Evolutionary conservation across 2,797 vertebrate genomes (phyloP).

Genomic region (Platyrinchus mystaceus): DNA sequence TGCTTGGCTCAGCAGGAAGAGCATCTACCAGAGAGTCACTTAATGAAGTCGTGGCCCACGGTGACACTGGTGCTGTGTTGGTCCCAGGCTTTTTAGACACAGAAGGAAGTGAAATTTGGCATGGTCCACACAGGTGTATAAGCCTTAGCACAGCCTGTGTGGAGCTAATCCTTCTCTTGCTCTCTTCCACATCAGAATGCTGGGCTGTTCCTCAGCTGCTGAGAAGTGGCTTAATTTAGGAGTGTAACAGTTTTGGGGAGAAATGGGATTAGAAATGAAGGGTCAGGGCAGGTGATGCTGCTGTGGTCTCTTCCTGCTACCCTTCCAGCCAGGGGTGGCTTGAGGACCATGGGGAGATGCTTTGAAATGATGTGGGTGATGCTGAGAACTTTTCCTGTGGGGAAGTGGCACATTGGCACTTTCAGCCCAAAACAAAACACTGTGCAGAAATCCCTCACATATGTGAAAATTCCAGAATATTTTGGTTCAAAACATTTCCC

Average conservation of each 20-base stretch:
- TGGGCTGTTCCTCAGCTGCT: not conserved
- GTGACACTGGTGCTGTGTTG: not conserved
- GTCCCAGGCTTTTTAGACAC: not conserved
- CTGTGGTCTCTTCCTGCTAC: not conserved
- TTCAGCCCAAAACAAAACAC: not conserved
- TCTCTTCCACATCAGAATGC: not conserved
- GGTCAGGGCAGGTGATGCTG: not conserved
- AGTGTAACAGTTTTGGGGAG: accelerated
- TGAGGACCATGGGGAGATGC: not conserved
- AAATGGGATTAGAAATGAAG: not conserved
- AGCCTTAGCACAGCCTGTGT: not conserved
- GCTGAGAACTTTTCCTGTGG: not conserved
- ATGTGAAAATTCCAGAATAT: not conserved
- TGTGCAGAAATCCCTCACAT: not conserved
- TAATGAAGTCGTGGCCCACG: accelerated
- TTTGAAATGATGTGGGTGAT: not conserved
- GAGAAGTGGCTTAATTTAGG: not conserved
- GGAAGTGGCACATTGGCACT: not conserved
- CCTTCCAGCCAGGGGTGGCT: not conserved
- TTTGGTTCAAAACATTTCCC: not conserved
- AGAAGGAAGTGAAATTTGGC: not conserved
- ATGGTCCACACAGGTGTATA: not conserved
- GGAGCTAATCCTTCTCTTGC: not conserved
- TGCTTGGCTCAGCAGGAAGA: not conserved
- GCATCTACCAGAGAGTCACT: not conserved